A percentile compares a stretch with the other conserved stretches of the same genome.
phyloP scores from a whole-genome alignment of 1,140 invertebrate genomes.

The Drosophila ogumai region DNA sequence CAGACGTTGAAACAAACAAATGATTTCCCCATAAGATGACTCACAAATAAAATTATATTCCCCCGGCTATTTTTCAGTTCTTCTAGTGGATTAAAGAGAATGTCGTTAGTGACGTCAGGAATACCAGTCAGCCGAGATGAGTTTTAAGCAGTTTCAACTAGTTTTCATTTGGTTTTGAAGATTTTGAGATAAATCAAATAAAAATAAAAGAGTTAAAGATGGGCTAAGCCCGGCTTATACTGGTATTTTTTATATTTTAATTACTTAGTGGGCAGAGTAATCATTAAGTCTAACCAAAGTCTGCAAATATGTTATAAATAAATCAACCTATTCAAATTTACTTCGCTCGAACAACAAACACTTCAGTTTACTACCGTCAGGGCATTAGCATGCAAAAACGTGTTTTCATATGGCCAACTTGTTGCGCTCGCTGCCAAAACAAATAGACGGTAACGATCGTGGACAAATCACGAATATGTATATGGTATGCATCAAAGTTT shows the following conservation, averaged over 20 bases:
- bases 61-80: constrained; percentile 3
- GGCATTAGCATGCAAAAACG: constrained; percentile 71
- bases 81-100: constrained; percentile 15
- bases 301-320: neutral
- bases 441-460: constrained; percentile 42
- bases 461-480: constrained; percentile 31
- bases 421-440: constrained; percentile 47
- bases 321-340: constrained; percentile 12
- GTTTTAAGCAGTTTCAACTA: constrained; percentile 31
- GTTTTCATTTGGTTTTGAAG: constrained; percentile 2
- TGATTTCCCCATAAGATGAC: constrained; percentile 23
- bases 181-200: neutral
- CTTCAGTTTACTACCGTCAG: constrained; percentile 36
- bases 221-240: too few species aligned
- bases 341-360: constrained; percentile 29
- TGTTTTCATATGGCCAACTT: constrained; percentile 55
- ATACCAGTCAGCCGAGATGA: neutral
- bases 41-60: constrained; percentile 22
- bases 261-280: neutral
- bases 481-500: constrained; percentile 19
- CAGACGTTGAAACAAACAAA: constrained; percentile 17
- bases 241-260: neutral
- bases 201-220: neutral
- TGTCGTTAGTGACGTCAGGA: constrained; percentile 48
- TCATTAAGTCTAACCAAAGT: neutral